Evolutionary conservation across 2,888 invertebrate genomes (phyloP).

Genomic region (Sisyra nigra): DNA sequence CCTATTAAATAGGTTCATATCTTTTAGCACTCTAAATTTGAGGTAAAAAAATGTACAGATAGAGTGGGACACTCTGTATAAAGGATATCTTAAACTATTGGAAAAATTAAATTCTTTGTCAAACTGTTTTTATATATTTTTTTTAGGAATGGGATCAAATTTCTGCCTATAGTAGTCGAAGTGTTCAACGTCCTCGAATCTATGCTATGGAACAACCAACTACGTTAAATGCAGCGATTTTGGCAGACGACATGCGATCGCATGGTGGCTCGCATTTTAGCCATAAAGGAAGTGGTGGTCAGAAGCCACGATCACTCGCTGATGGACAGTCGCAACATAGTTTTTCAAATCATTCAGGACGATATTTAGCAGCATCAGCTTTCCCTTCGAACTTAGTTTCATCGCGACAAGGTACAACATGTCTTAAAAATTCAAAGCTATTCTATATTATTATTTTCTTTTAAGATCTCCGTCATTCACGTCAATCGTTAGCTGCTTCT

Average conservation of each 20-base stretch:
- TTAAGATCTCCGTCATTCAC: slow-evolving; percentile 66
- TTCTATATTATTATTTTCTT: not conserved
- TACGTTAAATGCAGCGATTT: slow-evolving; percentile 28
- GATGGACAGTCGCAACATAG: slow-evolving; percentile 84
- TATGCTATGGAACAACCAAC: slow-evolving; percentile 52
- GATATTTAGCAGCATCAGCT: slow-evolving; percentile 50
- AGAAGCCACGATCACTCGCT: slow-evolving; percentile 51
- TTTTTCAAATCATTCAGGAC: slow-evolving; percentile 66
- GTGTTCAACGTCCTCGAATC: slow-evolving; percentile 75
- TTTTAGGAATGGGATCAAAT: slow-evolving; percentile 67
- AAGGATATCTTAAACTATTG: no score
- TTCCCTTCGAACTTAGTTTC: slow-evolving; percentile 62
- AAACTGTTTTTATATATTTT: no score
- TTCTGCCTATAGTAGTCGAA: slow-evolving; percentile 80
- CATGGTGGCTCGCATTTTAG: slow-evolving; percentile 46
- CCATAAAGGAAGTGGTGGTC: slow-evolving; percentile 35
- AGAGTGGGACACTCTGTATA: no score
- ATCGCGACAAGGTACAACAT: slow-evolving; percentile 42
- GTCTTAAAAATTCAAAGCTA: slow-evolving; percentile 6
- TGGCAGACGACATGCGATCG: slow-evolving; percentile 56
- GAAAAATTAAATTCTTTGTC: no score
- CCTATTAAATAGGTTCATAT: no score
- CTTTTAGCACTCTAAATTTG: no score
- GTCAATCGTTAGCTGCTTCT: slow-evolving; percentile 70
- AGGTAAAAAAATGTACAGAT: no score